Conservation (phyloP, 2,113 vertebrate species). For the Actenoides lindsayi region DNA sequence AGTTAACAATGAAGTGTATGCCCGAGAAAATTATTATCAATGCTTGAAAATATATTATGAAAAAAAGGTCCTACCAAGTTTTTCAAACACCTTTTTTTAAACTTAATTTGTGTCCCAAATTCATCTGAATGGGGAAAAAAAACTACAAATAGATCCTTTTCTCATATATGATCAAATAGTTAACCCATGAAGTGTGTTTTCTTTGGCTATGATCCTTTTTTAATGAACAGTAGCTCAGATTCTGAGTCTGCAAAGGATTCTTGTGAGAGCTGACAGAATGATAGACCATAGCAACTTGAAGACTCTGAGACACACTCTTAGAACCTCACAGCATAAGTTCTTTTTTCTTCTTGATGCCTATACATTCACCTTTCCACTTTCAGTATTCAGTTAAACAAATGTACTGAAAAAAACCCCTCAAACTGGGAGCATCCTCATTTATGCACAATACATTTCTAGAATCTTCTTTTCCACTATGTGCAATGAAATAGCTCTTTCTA, state of each 20-base stretch:
- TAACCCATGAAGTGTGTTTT: not conserved
- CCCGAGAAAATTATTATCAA: not conserved
- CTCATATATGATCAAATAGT: not conserved
- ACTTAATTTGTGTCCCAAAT: not conserved
- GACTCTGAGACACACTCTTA: not conserved
- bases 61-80: not conserved
- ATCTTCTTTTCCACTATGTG: not conserved
- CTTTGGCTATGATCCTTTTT: not conserved
- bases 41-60: not conserved
- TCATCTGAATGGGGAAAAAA: not conserved
- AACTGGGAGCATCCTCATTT: not conserved
- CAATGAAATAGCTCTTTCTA: not conserved
- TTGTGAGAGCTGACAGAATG: fast-evolving
- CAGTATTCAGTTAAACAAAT: not conserved
- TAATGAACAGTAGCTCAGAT: not conserved
- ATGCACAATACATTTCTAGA: not conserved
- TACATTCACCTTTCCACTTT: not conserved
- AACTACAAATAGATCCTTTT: not conserved
- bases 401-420: not conserved
- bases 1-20: not conserved
- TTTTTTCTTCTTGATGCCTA: not conserved
- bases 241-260: not conserved
- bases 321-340: not conserved
- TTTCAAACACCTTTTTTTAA: not conserved
- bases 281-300: not conserved